Evolutionary conservation across 2,113 vertebrate species (phyloP), one percentile per base, ranked within the genome.

Genomic region (Sapayoa aenigma): DNA sequence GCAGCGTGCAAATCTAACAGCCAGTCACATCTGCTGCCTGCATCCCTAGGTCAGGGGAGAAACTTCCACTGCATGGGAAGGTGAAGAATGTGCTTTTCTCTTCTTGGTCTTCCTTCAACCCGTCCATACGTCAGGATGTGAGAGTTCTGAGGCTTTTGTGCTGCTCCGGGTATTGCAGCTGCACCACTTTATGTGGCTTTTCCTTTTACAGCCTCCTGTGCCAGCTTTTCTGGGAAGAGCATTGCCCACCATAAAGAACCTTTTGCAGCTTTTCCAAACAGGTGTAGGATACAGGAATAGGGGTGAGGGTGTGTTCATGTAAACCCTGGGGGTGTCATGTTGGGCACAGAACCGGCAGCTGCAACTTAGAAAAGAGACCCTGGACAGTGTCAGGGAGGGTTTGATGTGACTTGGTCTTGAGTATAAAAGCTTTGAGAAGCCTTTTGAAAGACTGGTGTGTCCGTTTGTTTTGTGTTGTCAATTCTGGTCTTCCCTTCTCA

Each of bases 121-220:
- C 0, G 0, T 46, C 78, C 27, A 8, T 56, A 23, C 0, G 7
- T 22, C 56, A 33, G 66, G 56, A 18, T 19, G 7, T 28, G 75
- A 69, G 59, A 37, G 23, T 52, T 81, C 3, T n/a, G 60, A 69
- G 46, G 50, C 11, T 52, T 33, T n/a, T 25, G 24, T 66, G 62
- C 27, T 8, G 2, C 14, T 66, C 47, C 19, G 41, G 0, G 0
- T 74, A 5, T 66, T 77, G 60, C 37, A 42, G 3, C 27, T 56
- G 21, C 20, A 1, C 23, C 11, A 12, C 65, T 85, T 66, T 5
- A 21, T 41, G 30, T 69, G 66, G 19, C 16, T 52, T 62, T 65
- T 53, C 28, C 63, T 65, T 82, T 56, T 39, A 30, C 30, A 56
- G 3, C 30, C 11, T 94, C 12, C 41, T 74, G 2, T 52, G 35